These are phyloP conservation scores for Distichodus sexfasciatus DNA, from an alignment of 2,797 vertebrate species.

Conservation along the genomic window DNA sequence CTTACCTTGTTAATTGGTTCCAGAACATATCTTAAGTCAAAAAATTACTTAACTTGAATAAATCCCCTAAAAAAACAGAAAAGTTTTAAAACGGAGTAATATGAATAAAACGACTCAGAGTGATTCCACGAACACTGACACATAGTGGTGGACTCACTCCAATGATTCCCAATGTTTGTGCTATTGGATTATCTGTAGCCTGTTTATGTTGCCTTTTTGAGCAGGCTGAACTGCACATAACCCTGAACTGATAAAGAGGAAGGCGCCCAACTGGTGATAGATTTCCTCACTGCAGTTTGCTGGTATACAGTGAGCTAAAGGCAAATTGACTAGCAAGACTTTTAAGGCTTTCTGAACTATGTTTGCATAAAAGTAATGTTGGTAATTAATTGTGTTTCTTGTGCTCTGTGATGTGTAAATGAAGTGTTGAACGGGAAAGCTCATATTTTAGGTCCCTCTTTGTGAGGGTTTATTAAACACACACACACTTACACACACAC, in stretches of 20 bases:
- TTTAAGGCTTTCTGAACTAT: conserved; percentile 17
- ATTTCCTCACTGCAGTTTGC: neutral
- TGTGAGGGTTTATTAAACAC: too few relatives aligned
- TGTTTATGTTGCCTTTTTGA: neutral
- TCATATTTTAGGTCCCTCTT: too few relatives aligned
- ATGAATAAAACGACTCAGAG: too few relatives aligned
- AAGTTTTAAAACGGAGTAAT: too few relatives aligned
- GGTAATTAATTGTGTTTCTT: conserved; percentile 42
- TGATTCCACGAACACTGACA: too few relatives aligned
- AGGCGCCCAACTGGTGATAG: neutral
- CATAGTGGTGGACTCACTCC: neutral
- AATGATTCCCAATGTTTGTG: neutral
- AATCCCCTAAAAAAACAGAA: too few relatives aligned
- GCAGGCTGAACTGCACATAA: neutral
- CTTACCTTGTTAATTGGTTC: too few relatives aligned
- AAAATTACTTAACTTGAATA: too few relatives aligned
- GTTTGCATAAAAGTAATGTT: conserved; percentile 30
- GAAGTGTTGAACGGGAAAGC: conserved; percentile 27
- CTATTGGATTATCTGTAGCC: too few relatives aligned
- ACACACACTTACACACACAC: too few relatives aligned
- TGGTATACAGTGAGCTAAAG: neutral
- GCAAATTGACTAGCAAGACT: conserved; percentile 10
- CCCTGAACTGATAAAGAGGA: neutral
- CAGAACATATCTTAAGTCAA: too few relatives aligned
- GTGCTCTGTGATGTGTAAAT: conserved; percentile 23